phyloP scores from a whole-genome alignment of 2,113 vertebrate species.

The Rhineura floridana region DNA sequence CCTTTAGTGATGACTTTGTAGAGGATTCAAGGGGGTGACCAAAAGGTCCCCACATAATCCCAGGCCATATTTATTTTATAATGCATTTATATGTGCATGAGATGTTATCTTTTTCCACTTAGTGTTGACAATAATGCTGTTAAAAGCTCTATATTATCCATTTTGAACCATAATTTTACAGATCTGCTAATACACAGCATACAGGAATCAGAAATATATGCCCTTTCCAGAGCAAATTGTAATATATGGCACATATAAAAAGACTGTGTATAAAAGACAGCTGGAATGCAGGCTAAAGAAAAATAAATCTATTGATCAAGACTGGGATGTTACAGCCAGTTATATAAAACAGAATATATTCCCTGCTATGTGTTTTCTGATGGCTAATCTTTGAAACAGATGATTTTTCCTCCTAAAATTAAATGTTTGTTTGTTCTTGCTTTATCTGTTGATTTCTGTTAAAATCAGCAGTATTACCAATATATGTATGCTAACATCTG shows the following conservation, averaged over 20 bases:
- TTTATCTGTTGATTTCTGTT: conserved; percentile 26
- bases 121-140: background rate
- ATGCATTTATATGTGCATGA: background rate
- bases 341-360: conserved; percentile 3
- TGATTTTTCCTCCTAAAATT: conserved; percentile 23
- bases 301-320: conserved; percentile 13
- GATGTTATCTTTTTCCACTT: background rate
- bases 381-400: conserved; percentile 4
- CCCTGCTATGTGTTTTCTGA: background rate
- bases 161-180: conserved; percentile 12
- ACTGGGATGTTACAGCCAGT: background rate
- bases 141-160: background rate
- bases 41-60: background rate
- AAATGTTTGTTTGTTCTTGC: background rate
- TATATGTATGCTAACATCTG: background rate
- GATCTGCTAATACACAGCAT: background rate
- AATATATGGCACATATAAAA: background rate
- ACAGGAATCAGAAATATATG: background rate
- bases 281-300: conserved; percentile 1
- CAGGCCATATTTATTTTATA: background rate
- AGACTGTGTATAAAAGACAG: background rate
- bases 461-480: background rate
- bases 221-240: background rate
- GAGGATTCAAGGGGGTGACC: too few species aligned
- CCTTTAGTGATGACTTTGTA: background rate